A percentile compares a stretch with the other conserved stretches of the same genome.
Conservation (phyloP, 2,888 invertebrate genomes). For the Erebia palarica region DNA sequence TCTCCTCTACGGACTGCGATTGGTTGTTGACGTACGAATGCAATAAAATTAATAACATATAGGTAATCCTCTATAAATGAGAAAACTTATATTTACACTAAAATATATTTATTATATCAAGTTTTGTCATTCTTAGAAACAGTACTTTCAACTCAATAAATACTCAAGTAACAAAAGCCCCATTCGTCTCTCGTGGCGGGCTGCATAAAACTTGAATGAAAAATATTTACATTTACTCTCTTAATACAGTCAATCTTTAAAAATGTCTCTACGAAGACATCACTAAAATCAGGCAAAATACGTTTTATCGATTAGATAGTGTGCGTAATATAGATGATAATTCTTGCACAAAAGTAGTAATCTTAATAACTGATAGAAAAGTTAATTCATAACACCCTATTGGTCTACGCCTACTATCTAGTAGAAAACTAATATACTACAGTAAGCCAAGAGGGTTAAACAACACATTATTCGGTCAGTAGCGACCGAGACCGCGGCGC, state of each 20-base stretch:
- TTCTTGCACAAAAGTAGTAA: slow-evolving; percentile 80
- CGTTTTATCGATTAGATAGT: slow-evolving; percentile 69
- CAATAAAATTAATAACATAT: slow-evolving; percentile 82
- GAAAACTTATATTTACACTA: slow-evolving; percentile 65
- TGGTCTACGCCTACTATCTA: slow-evolving; percentile 81
- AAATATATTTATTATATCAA: slow-evolving; percentile 62
- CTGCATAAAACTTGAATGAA: slow-evolving; percentile 65
- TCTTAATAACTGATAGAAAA: slow-evolving; percentile 79
- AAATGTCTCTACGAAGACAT: slow-evolving; percentile 81
- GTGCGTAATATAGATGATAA: slow-evolving; percentile 77
- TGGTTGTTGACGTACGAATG: slow-evolving; percentile 82
- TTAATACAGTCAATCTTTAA: slow-evolving; percentile 72
- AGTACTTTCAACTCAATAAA: slow-evolving; percentile 66
- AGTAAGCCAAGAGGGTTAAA: slow-evolving; percentile 79
- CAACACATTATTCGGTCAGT: slow-evolving; percentile 67
- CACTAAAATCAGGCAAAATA: slow-evolving; percentile 78
- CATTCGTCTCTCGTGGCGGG: slow-evolving; percentile 73
- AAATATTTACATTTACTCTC: slow-evolving; percentile 79
- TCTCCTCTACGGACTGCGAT: slow-evolving; percentile 82
- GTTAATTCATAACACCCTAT: slow-evolving; percentile 79
- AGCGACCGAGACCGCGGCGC: slow-evolving; percentile 57
- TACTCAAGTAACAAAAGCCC: slow-evolving; percentile 75
- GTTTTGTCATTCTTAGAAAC: slow-evolving; percentile 65
- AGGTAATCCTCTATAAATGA: slow-evolving; percentile 72
- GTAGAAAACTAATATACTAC: slow-evolving; percentile 80